Conservation (phyloP, 2,797 vertebrate species). For the Iguana delicatissima region DNA sequence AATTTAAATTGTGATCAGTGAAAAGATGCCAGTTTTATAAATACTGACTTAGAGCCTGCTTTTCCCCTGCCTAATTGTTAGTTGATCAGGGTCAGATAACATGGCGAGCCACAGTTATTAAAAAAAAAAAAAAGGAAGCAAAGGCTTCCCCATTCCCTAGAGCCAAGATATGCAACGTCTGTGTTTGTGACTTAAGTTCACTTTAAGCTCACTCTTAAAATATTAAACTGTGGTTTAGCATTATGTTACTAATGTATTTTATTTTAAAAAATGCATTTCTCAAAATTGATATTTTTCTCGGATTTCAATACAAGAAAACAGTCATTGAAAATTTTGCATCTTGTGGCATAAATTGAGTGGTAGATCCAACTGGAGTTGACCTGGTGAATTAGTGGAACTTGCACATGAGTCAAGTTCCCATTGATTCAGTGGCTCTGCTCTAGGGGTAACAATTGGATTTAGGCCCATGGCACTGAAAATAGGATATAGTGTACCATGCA, state of each 20-base stretch:
- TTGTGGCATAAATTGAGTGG: not conserved
- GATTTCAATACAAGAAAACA: not conserved
- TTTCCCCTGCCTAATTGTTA: too few species aligned
- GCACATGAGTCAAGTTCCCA: too few species aligned
- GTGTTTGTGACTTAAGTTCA: not conserved
- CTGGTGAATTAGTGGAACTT: too few species aligned
- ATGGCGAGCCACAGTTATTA: not conserved
- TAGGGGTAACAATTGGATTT: too few species aligned
- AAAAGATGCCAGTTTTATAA: too few species aligned
- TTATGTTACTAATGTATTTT: not conserved
- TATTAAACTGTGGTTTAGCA: not conserved
- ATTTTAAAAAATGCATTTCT: not conserved
- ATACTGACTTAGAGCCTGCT: too few species aligned
- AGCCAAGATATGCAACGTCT: not conserved
- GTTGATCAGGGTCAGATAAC: not conserved
- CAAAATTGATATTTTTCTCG: not conserved
- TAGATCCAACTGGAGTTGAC: too few species aligned
- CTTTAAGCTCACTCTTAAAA: not conserved
- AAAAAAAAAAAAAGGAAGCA: not conserved
- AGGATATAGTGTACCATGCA: not conserved
- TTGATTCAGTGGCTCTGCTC: too few species aligned
- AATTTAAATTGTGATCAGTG: too few species aligned
- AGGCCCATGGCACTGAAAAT: not conserved
- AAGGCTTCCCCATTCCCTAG: not conserved
- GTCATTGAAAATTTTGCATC: not conserved